A percentile compares a stretch with the other conserved stretches of the same genome.
These are phyloP conservation scores for Diabrotica undecimpunctata DNA, from an alignment of 1,140 invertebrate genomes.

Conservation along the genomic window DNA sequence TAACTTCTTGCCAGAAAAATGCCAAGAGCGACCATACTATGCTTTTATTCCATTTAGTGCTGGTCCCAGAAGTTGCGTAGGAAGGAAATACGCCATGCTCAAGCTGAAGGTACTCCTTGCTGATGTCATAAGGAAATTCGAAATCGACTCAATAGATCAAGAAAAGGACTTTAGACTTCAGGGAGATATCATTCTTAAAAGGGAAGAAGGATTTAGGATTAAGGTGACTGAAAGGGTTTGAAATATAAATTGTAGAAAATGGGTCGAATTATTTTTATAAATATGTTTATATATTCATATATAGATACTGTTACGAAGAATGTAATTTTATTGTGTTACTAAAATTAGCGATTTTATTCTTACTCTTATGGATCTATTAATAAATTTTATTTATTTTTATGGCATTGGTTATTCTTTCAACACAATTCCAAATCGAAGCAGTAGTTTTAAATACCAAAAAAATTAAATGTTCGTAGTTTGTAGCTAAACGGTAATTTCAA, in stretches of 20 bases:
- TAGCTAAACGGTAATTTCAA: too few relatives aligned
- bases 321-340: too few relatives aligned
- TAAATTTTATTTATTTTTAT: too few relatives aligned
- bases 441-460: too few relatives aligned
- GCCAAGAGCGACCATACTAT: constrained; percentile 74
- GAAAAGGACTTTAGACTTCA: constrained; percentile 69
- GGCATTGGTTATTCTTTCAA: too few relatives aligned
- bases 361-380: too few relatives aligned
- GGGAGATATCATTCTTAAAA: constrained; percentile 78
- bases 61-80: constrained; percentile 75
- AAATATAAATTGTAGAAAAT: not conserved
- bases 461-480: too few relatives aligned
- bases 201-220: constrained; percentile 72
- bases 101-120: constrained; percentile 75
- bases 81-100: constrained; percentile 74
- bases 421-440: too few relatives aligned
- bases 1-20: constrained; percentile 80
- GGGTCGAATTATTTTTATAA: too few relatives aligned
- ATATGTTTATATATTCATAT: too few relatives aligned
- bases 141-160: constrained; percentile 61
- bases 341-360: too few relatives aligned
- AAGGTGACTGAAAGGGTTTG: constrained; percentile 47
- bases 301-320: too few relatives aligned
- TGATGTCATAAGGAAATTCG: constrained; percentile 78
- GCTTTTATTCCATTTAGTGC: constrained; percentile 85